Percentiles rank a stretch among this genome's conserved stretches.
phyloP scores from a whole-genome alignment of 2,797 vertebrate genomes.

The Capromys pilorides region DNA sequence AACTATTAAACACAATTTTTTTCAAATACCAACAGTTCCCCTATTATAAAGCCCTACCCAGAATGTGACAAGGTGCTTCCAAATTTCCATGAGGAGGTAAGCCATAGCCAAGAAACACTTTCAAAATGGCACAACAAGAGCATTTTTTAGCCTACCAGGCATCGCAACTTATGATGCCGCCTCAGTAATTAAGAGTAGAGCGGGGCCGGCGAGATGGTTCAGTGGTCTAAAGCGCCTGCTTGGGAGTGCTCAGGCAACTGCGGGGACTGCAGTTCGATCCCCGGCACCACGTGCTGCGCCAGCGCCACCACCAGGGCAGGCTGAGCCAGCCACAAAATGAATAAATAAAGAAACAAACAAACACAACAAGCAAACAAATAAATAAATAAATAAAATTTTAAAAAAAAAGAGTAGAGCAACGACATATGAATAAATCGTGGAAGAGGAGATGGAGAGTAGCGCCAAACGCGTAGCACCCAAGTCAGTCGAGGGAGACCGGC shows the following conservation, averaged over 20 bases:
- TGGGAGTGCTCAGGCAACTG: too few relatives aligned
- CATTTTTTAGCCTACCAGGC: neutral
- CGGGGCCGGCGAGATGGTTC: too few relatives aligned
- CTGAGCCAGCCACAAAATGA: too few relatives aligned
- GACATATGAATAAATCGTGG: neutral
- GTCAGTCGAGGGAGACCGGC: neutral
- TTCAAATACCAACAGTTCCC: neutral
- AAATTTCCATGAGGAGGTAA: neutral
- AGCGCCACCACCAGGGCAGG: too few relatives aligned
- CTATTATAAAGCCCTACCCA: neutral
- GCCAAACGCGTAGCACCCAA: neutral
- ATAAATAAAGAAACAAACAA: too few relatives aligned
- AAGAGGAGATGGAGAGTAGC: neutral
- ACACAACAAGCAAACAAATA: too few relatives aligned
- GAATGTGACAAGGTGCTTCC: neutral
- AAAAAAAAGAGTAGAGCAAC: neutral
- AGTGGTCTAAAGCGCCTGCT: too few relatives aligned
- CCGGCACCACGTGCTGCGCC: too few relatives aligned
- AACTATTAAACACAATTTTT: neutral
- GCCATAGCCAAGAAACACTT: neutral
- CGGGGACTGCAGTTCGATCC: too few relatives aligned
- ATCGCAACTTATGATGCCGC: neutral
- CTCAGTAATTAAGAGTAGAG: neutral
- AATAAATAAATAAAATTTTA: too few relatives aligned
- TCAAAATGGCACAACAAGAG: neutral